A percentile compares a stretch with the other conserved stretches of the same genome.
These are phyloP conservation scores for Trinectes maculatus DNA, from an alignment of 2,113 vertebrate genomes.

Conservation along the genomic window DNA sequence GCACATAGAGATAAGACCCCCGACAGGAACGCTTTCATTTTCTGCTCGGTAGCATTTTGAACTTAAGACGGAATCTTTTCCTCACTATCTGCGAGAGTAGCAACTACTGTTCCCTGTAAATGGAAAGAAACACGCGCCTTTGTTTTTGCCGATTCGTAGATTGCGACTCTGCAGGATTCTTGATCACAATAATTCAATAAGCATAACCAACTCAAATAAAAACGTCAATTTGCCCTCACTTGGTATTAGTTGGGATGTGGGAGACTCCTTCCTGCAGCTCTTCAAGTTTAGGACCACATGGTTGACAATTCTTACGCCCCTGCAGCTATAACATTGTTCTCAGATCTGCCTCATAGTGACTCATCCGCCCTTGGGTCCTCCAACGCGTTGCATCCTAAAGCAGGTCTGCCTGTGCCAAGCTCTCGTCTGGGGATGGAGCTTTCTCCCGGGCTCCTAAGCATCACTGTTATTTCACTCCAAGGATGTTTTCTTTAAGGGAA, in stretches of 20 bases:
- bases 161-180: neutral
- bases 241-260: constrained; percentile 50
- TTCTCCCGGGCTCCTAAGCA: constrained; percentile 52
- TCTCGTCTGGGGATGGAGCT: constrained; percentile 63
- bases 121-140: constrained; percentile 14
- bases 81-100: constrained; percentile 34
- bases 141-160: constrained; percentile 3
- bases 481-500: constrained; percentile 55
- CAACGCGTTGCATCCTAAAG: constrained; percentile 44
- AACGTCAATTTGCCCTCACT: constrained; percentile 54
- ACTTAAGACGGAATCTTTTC: constrained; percentile 53
- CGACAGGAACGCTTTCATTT: constrained; percentile 62
- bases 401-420: constrained; percentile 52
- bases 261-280: constrained; percentile 46
- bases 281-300: constrained; percentile 52
- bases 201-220: constrained; percentile 41
- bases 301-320: constrained; percentile 65
- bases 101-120: constrained; percentile 30
- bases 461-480: constrained; percentile 63
- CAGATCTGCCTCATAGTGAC: constrained; percentile 76
- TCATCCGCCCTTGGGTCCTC: constrained; percentile 61
- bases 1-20: constrained; percentile 63
- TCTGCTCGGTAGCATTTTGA: constrained; percentile 61
- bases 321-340: constrained; percentile 65
- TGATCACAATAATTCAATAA: constrained; percentile 37